Conservation (phyloP, 2,888 invertebrate species). For the Pardosa pseudoannulata region DNA sequence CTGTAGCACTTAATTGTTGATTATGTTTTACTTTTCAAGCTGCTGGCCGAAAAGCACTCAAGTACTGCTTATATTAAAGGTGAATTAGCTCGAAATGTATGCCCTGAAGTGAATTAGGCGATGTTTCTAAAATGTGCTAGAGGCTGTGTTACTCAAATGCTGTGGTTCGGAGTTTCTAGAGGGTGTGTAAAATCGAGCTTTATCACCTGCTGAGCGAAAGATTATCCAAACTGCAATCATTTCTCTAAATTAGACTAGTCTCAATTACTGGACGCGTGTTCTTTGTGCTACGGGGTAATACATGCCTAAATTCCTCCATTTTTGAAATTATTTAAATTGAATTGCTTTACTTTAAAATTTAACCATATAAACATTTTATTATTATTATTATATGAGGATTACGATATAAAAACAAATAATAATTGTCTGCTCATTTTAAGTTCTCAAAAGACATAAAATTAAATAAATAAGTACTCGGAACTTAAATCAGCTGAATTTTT, state of each 20-base stretch:
- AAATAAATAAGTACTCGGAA: no score
- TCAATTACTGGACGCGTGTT: slow-evolving; percentile 7
- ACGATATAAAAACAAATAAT: no score
- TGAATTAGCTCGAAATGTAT: slow-evolving; percentile 12
- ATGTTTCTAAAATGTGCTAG: background rate
- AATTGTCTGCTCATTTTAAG: no score
- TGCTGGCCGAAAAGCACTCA: background rate
- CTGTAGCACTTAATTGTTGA: no score
- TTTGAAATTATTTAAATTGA: no score
- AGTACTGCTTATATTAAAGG: background rate
- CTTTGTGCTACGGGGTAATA: slow-evolving; percentile 12
- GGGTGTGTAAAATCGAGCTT: slow-evolving; percentile 18
- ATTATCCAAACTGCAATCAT: slow-evolving; percentile 46
- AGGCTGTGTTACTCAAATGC: background rate
- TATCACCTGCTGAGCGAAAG: slow-evolving; percentile 47
- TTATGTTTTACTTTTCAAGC: no score
- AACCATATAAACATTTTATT: no score
- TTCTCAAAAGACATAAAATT: no score
- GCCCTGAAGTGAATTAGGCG: background rate
- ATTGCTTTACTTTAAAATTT: no score
- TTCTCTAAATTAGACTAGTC: slow-evolving; percentile 59
- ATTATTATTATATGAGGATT: no score
- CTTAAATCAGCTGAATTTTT: no score
- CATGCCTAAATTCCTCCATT: no score
- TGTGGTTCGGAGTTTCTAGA: background rate